These are phyloP conservation scores for Choloepus hoffmanni DNA, from an alignment of 2,113 vertebrate genomes.

Conservation along the genomic window DNA sequence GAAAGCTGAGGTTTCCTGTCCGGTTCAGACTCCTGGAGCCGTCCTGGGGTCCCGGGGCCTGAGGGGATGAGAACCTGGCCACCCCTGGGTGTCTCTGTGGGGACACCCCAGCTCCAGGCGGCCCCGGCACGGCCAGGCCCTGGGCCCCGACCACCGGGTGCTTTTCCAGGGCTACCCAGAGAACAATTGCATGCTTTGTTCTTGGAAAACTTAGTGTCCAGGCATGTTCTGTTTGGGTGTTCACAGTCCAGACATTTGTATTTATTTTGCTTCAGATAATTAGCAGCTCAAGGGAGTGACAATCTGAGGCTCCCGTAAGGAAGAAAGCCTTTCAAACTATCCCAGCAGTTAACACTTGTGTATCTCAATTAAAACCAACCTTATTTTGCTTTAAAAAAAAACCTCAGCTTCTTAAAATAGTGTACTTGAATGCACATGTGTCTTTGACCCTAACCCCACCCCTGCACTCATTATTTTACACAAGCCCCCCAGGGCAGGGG, in stretches of 20 bases:
- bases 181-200: conserved; percentile 36
- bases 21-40: too few species aligned
- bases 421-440: background rate
- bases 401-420: background rate
- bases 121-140: background rate
- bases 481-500: background rate
- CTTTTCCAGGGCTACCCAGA: background rate
- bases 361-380: background rate
- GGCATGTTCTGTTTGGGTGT: conserved; percentile 43
- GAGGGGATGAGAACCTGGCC: too few species aligned
- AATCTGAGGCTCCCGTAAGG: conserved; percentile 20
- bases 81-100: too few species aligned
- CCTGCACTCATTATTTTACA: background rate
- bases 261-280: conserved; percentile 68
- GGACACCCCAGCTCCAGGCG: too few species aligned
- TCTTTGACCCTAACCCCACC: background rate
- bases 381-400: conserved; percentile 24
- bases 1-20: too few species aligned
- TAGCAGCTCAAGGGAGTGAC: conserved; percentile 34
- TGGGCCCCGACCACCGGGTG: background rate
- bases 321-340: conserved; percentile 50
- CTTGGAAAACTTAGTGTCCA: background rate
- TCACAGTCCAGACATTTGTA: conserved; percentile 26
- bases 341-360: background rate
- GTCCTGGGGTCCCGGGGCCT: too few species aligned